A percentile compares a stretch with the other conserved stretches of the same genome.
Conservation (phyloP, 2,888 invertebrate genomes). For the Aleiodes alternator region DNA sequence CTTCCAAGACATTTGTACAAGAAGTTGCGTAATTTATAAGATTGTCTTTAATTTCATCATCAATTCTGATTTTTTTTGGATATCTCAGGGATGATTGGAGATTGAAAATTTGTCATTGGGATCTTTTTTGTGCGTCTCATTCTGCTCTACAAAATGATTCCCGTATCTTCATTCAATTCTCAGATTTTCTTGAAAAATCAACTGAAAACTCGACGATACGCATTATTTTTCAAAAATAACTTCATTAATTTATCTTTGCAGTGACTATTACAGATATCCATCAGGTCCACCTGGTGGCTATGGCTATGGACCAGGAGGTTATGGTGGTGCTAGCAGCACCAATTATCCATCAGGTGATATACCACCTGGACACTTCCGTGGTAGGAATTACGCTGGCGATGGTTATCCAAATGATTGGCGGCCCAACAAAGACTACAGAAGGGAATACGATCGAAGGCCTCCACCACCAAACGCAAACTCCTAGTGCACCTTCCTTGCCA, state of each 20-base stretch:
- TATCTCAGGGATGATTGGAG: too few relatives aligned
- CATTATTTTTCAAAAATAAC: slow-evolving; percentile 2
- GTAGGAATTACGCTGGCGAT: slow-evolving; percentile 69
- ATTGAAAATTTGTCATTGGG: too few relatives aligned
- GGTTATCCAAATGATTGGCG: slow-evolving; percentile 76
- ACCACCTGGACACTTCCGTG: slow-evolving; percentile 67
- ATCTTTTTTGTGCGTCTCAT: too few relatives aligned
- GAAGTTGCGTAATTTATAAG: too few relatives aligned
- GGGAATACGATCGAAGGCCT: slow-evolving; percentile 82
- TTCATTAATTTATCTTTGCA: slow-evolving; percentile 49
- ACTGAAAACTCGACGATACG: too few relatives aligned
- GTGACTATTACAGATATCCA: slow-evolving; percentile 73
- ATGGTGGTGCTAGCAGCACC: slow-evolving; percentile 75
- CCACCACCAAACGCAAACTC: slow-evolving; percentile 78
- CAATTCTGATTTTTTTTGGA: too few relatives aligned
- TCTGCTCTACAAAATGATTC: too few relatives aligned
- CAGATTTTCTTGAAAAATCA: too few relatives aligned
- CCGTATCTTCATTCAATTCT: too few relatives aligned
- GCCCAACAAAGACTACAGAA: slow-evolving; percentile 75
- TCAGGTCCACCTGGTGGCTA: slow-evolving; percentile 76
- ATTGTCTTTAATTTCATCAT: too few relatives aligned
- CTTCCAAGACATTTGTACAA: too few relatives aligned
- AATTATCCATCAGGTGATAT: slow-evolving; percentile 74
- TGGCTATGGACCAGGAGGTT: slow-evolving; percentile 70
- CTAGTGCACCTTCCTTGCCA: slow-evolving; percentile 70